Base-by-base conservation (phyloP, 2,113 vertebrate species). In the Xiphias gladius region DNA sequence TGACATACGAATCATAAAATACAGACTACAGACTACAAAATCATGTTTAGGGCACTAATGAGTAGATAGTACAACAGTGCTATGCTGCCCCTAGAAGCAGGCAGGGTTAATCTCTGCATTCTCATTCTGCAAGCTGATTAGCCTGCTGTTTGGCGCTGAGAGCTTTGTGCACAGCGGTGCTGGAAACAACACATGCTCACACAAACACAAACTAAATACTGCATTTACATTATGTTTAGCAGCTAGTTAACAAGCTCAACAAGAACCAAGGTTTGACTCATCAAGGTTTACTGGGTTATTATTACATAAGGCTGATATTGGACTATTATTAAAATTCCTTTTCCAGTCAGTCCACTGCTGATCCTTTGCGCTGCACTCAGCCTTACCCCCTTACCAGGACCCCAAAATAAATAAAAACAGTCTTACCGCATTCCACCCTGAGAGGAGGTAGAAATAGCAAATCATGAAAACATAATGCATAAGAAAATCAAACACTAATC, bases 101-200 rank as follows among this genome's bases (percentile, higher is more conserved):
- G 64, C 73, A 68, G 82, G 68, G 80, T 80, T 92, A 92, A 93
- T 89, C 89, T 90, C 86, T 58, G 12, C 89, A 88, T 90, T 91
- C 83, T 90, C 85, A 17, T 77, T 62, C 67, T 54, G 20, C 91
- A 93, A 93, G 85, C 89, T 79, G 91, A 92, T 93, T 92, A 93
- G 58, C 83, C 50, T 79, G 61, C 76, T 86, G 77, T 90, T 91
- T 88, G 74, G 8, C 70, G 52, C 82, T 46, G 41, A 79, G 76
- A 71, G 54, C 58, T 85, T 7, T 57, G 66, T 62, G 28, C 24
- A 26, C 59, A 80, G 69, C 2, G 24, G 24, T 62, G 22, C 52
- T 73, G 58, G 20, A 66, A 64, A 80, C 48, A 70, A 59, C 76
- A 59, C 52, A 48, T 4, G 24, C 28, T 58, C 58, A 58, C 52